phyloP scores from a whole-genome alignment of 2,797 vertebrate genomes.

The Centropyge bicolor region DNA sequence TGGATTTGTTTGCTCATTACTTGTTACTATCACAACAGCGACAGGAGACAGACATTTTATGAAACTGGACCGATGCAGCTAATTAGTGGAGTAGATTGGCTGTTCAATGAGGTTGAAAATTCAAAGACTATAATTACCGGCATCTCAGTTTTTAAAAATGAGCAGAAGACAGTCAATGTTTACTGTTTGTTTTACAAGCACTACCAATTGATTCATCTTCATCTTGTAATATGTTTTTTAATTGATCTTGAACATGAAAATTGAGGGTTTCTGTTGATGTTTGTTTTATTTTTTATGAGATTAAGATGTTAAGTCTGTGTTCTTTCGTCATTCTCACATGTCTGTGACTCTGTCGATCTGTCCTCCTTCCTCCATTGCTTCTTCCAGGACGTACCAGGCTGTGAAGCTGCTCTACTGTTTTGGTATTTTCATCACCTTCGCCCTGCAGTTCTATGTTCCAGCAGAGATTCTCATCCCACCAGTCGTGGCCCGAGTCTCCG shows the following conservation, averaged over 20 bases:
- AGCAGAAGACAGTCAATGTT: constrained; percentile 7
- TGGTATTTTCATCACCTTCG: constrained; percentile 96
- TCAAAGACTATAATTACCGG: constrained; percentile 45
- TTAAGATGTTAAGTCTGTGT: neutral
- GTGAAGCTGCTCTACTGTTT: constrained; percentile 96
- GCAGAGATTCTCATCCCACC: constrained; percentile 93
- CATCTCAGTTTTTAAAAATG: constrained; percentile 8
- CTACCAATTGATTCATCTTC: neutral
- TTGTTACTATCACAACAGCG: constrained; percentile 17
- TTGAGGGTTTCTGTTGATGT: neutral
- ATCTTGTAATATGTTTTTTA: neutral
- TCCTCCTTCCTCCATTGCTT: neutral
- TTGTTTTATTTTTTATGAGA: neutral
- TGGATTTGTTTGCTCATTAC: constrained; percentile 39
- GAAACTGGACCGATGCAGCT: constrained; percentile 27
- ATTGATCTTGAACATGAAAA: constrained; percentile 17
- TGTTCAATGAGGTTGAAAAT: constrained; percentile 48
- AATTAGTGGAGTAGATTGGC: constrained; percentile 55
- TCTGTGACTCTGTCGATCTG: neutral
- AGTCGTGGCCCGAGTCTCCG: constrained; percentile 79
- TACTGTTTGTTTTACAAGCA: neutral
- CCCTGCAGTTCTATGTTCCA: constrained; percentile 96
- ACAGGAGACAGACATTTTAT: constrained; percentile 3
- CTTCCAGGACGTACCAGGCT: constrained; percentile 92
- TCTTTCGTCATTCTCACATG: neutral